Base-by-base conservation (phyloP, 2,797 vertebrate species). In the Acanthiza pusilla region DNA sequence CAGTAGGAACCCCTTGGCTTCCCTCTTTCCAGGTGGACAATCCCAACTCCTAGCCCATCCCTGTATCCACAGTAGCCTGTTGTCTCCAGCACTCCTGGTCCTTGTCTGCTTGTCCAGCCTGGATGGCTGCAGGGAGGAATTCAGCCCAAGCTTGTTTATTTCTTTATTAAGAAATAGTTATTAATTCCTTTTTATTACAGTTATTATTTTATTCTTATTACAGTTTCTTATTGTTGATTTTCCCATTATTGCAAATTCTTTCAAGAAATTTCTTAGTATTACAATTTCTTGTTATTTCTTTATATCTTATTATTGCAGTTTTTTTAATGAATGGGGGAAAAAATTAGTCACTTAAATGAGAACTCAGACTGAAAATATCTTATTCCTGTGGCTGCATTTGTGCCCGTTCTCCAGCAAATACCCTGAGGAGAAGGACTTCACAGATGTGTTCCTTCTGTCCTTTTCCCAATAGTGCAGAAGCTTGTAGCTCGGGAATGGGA, bases 61-160 rank as follows among this genome's bases (percentile, higher is more conserved):
- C 36, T 0, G 0, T 78, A 29, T 19, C 55, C 1, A 0, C 43
- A 36, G 40, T 86, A 77, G n/a, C 14, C n/a, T 47, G 2, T 55
- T 62, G 53, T 70, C 23, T 43, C 27, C 9, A 3, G 20, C 26
- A 9, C 27, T 73, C 23, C 55, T 63, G 34, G 5, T 62, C 51
- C 47, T 65, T 32, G 20, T 50, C 53, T 25, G 12, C 45, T 40
- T 57, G 29, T 38, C 7, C 43, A 74, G 66, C 45, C 50, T 43
- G 5, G 5, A 29, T 4, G 3, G 26, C 16, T 65, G 15, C 50
- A 45, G 43, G 55, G 32, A 51, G 10, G 50, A 65, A 50, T 36
- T 55, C 38, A 77, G 65, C 48, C 53, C 29, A 43, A 36, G 9
- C 54, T 77, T 61, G 7, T 88, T 77, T 66, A 13, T 79, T 79